phyloP scores from a whole-genome alignment of 2,797 vertebrate genomes.

The Propithecus perrieri region DNA sequence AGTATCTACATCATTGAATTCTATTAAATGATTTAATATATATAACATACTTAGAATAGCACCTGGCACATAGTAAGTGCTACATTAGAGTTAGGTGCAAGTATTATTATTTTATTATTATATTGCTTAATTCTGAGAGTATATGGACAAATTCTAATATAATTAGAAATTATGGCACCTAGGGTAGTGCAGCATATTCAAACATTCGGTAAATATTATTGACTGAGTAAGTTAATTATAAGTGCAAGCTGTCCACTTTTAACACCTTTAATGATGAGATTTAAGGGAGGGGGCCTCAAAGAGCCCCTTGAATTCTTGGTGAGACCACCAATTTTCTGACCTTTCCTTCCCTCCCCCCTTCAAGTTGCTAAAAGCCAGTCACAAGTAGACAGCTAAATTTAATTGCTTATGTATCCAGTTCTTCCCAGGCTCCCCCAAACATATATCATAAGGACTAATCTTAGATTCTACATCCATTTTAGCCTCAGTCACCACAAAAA shows the following conservation, averaged over 20 bases:
- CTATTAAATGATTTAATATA: conserved; percentile 19
- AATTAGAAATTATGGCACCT: conserved; percentile 5
- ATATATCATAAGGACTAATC: not conserved
- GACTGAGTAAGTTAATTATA: not conserved
- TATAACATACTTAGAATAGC: not conserved
- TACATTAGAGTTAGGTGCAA: not conserved
- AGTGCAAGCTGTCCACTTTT: not conserved
- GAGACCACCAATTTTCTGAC: not conserved
- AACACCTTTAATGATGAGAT: not conserved
- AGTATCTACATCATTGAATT: not conserved
- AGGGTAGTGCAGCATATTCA: not conserved
- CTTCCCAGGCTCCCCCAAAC: not conserved
- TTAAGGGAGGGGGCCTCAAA: not conserved
- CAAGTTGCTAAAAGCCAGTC: not conserved
- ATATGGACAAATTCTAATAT: conserved; percentile 7
- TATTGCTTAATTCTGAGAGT: not conserved
- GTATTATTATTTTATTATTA: conserved; percentile 35
- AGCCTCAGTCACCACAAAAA: not conserved
- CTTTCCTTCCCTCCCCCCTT: not conserved
- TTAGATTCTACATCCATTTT: conserved; percentile 3
- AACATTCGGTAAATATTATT: conserved; percentile 21
- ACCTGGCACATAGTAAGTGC: not conserved
- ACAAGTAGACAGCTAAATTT: not conserved
- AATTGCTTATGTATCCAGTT: not conserved
- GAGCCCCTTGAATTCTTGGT: not conserved